Evolutionary conservation across 2,113 vertebrate genomes (phyloP).

Genomic region (Riparia riparia): DNA sequence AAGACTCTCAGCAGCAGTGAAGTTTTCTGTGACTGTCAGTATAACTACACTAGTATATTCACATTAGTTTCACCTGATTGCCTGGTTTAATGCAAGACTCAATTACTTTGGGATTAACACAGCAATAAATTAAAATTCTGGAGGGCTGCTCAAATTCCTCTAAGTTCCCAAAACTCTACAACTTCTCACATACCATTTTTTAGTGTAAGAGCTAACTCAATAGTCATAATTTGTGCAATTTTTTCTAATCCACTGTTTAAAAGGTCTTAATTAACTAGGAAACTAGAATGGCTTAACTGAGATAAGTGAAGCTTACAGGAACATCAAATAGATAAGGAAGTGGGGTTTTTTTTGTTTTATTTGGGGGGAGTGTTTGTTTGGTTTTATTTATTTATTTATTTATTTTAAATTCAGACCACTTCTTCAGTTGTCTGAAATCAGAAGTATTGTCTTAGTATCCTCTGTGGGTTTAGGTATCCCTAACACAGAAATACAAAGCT

Average conservation of each 20-base stretch:
- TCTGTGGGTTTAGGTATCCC: neutral
- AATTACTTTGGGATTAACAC: slow-evolving; percentile 43
- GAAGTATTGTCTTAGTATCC: neutral
- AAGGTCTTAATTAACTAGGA: neutral
- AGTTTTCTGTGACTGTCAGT: slow-evolving; percentile 4
- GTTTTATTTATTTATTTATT: neutral
- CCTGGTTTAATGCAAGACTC: slow-evolving; percentile 37
- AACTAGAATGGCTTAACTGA: neutral
- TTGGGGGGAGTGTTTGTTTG: neutral
- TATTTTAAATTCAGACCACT: neutral
- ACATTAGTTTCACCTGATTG: slow-evolving; percentile 54
- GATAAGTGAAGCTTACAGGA: neutral
- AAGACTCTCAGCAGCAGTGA: neutral
- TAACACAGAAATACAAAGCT: neutral
- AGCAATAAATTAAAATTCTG: slow-evolving; percentile 40
- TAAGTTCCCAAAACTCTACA: neutral
- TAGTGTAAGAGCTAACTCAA: neutral
- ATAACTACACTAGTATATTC: slow-evolving; percentile 19
- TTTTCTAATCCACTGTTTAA: neutral
- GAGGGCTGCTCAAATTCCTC: slow-evolving; percentile 1
- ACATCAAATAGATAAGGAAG: neutral
- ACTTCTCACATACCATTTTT: neutral
- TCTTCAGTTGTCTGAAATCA: neutral
- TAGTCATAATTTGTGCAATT: neutral
- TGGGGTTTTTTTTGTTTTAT: neutral